Percentiles rank a stretch among this genome's conserved stretches.
These are phyloP conservation scores for Sebastes taczanowskii DNA, from an alignment of 2,797 vertebrate genomes.

Conservation along the genomic window DNA sequence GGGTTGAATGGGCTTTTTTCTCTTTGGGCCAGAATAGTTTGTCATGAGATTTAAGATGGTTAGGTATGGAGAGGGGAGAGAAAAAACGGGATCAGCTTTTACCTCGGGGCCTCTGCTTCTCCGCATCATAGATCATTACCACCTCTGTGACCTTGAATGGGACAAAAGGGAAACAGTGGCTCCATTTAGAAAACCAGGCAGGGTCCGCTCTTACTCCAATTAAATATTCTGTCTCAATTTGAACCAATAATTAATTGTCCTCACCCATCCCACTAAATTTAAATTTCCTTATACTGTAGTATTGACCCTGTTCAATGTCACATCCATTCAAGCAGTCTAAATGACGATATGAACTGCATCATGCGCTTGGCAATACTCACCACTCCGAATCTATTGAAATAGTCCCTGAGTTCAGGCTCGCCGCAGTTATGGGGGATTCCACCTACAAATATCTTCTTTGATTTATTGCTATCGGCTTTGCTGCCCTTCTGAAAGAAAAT, in stretches of 20 bases:
- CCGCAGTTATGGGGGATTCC: constrained; percentile 99
- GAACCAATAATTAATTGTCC: constrained; percentile 33
- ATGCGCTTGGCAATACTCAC: constrained; percentile 85
- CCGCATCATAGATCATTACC: constrained; percentile 99
- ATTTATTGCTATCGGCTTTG: constrained; percentile 98
- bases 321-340: constrained; percentile 54
- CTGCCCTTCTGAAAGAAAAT: constrained; percentile 94
- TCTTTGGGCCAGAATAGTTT: constrained; percentile 93
- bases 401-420: constrained; percentile 99
- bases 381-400: constrained; percentile 99
- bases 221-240: constrained; percentile 50
- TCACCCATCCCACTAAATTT: constrained; percentile 2
- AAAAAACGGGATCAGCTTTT: constrained; percentile 94
- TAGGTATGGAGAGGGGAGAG: constrained; percentile 82
- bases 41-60: constrained; percentile 93
- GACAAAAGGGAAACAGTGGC: constrained; percentile 80
- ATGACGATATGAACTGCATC: constrained; percentile 39
- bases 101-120: constrained; percentile 99
- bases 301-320: constrained; percentile 63
- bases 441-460: constrained; percentile 99
- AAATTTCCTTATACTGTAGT: constrained; percentile 2
- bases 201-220: constrained; percentile 35
- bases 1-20: constrained; percentile 47
- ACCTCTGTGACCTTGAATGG: constrained; percentile 97
- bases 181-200: constrained; percentile 67